A percentile compares a stretch with the other conserved stretches of the same genome.
Conservation (phyloP, 2,797 vertebrate genomes). For the Xiphophorus birchmanni region DNA sequence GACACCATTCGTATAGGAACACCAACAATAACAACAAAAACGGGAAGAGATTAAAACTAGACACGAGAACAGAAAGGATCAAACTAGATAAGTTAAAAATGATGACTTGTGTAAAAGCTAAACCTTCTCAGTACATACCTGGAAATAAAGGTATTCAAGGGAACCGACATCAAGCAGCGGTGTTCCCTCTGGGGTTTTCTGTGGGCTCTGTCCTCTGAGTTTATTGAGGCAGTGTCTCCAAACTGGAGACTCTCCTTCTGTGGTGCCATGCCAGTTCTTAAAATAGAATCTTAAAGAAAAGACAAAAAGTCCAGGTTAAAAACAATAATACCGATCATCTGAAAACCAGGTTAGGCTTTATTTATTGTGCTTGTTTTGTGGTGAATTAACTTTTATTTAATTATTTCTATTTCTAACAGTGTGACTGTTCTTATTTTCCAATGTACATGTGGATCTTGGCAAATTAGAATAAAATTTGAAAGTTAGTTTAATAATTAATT, state of each 20-base stretch:
- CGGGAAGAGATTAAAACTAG: not conserved
- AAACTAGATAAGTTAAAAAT: not conserved
- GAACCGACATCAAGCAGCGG: slow-evolving; percentile 90
- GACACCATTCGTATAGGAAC: not conserved
- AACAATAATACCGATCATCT: not conserved
- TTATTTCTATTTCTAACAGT: not conserved
- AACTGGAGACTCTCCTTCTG: slow-evolving; percentile 88
- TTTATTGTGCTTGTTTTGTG: not conserved
- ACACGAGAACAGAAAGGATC: not conserved
- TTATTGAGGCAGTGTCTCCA: slow-evolving; percentile 93
- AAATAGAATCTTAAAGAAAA: slow-evolving; percentile 89
- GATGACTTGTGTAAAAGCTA: not conserved
- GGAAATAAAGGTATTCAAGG: slow-evolving; percentile 92
- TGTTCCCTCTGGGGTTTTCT: slow-evolving; percentile 85
- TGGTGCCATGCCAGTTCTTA: slow-evolving; percentile 97
- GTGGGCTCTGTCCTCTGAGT: slow-evolving; percentile 81
- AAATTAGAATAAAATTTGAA: not conserved
- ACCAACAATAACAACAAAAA: not conserved
- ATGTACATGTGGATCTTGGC: not conserved
- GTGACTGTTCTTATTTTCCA: not conserved
- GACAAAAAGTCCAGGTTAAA: slow-evolving; percentile 4
- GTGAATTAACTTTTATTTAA: not conserved
- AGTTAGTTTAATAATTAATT: not conserved
- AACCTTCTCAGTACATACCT: slow-evolving; percentile 77
- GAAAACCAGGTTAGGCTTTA: not conserved